phyloP scores from a whole-genome alignment of 1,140 invertebrate species.

The Pachypeltis micranthus region DNA sequence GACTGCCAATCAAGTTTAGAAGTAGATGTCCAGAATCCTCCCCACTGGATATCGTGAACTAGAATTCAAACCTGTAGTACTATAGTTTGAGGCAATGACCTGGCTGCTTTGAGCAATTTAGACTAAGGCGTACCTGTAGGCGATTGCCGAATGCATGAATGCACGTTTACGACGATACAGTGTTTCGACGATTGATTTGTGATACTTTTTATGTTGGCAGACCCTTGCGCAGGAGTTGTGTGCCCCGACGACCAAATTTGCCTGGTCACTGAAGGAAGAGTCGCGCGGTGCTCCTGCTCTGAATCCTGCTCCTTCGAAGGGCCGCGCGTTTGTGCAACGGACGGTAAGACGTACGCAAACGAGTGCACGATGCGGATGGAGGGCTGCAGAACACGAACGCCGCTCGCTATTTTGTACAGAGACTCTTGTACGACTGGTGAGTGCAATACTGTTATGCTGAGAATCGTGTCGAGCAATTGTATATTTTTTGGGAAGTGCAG shows the following conservation, averaged over 20 bases:
- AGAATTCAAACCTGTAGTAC: no score
- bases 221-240: slow-evolving; percentile 61
- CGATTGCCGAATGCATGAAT: no score
- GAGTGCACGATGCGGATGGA: slow-evolving; percentile 67
- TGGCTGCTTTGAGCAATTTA: not conserved
- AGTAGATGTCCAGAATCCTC: no score
- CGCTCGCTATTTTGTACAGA: slow-evolving; percentile 61
- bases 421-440: slow-evolving; percentile 70
- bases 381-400: slow-evolving; percentile 56
- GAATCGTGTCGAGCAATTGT: no score
- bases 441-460: no score
- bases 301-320: slow-evolving; percentile 67
- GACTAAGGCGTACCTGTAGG: no score
- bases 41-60: no score
- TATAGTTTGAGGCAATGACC: no score
- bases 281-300: slow-evolving; percentile 66
- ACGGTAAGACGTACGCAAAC: slow-evolving; percentile 77
- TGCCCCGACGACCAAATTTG: slow-evolving; percentile 73
- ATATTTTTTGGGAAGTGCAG: no score
- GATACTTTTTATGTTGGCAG: slow-evolving; percentile 40
- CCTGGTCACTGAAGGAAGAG: slow-evolving; percentile 62
- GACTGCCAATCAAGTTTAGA: no score
- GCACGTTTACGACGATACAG: no score
- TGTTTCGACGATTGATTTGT: not conserved
- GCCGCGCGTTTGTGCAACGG: slow-evolving; percentile 70